Evolutionary conservation across 2,888 invertebrate species (phyloP), one percentile per base, ranked within the genome.

Genomic region (Subacronicta megacephala): DNA sequence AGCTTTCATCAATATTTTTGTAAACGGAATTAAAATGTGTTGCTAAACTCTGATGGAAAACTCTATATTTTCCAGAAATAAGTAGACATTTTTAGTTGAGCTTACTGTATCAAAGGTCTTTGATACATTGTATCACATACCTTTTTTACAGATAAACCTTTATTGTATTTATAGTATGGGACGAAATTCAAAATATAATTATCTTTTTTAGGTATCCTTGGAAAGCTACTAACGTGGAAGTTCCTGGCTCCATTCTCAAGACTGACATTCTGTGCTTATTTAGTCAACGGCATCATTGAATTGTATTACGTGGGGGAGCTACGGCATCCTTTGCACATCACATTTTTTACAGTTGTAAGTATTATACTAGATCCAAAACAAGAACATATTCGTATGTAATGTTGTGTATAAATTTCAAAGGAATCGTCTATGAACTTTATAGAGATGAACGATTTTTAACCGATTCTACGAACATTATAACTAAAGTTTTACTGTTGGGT

Each of bases 231-330:
- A 41, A 94, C 93, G 0, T 96, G 95, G 95, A 95, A 95, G 77
- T 90, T 95, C 43, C 95, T 96, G 70, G 95, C 95, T 23, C 96
- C 96, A 0, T 88, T 97, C 15, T 96, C 96, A 63, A 94, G 96
- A 72, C 85, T 97, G 54, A 96, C 96, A 0, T 97, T 96, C 81
- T 96, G 96, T 72, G 96, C 96, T 1, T 97, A 97, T 83, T 91
- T 97, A 46, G 95, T 96, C 26, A 97, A 97, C 80, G 97, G 97
- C 3, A 89, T 96, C 17, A 94, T 97, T 0, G 96, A 96, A 81
- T 83, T 97, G 57, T 96, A 96, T 84, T 95, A 95, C 70, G 91
- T 95, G 4, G 95, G 96, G 1, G 95, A 95, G 43, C 73, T 95
- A 37, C 89, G 96, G 76, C 93, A 95, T 82, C 95, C 96, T 0